Percentiles rank a stretch among this genome's conserved stretches.
Evolutionary conservation across 2,113 vertebrate genomes (phyloP).

Genomic region (Hippocampus mohnikei): DNA sequence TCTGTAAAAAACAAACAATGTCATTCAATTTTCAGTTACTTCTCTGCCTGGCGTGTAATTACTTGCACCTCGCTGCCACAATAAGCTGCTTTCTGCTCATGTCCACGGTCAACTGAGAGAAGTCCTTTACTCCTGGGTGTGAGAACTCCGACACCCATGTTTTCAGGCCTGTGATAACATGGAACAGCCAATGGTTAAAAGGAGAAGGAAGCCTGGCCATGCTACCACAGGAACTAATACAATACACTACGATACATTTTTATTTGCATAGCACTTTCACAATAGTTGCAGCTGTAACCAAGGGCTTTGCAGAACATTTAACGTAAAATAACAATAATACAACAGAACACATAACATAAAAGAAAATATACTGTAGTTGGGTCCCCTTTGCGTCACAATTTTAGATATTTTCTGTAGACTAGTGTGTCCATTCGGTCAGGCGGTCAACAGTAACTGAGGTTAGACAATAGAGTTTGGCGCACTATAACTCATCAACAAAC

Average conservation of each 20-base stretch:
- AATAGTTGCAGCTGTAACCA: no score
- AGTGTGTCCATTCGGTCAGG: neutral
- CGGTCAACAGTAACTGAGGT: neutral
- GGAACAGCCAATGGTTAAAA: neutral
- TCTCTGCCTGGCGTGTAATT: neutral
- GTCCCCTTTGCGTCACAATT: neutral
- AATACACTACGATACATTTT: no score
- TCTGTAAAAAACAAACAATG: slow-evolving; percentile 65
- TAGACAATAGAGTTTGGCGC: neutral
- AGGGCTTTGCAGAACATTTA: no score
- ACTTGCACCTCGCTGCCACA: slow-evolving; percentile 89
- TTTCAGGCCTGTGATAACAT: slow-evolving; percentile 75
- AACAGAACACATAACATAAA: neutral
- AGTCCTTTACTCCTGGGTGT: slow-evolving; percentile 84
- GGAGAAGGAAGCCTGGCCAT: neutral
- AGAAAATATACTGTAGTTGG: neutral
- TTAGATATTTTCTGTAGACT: neutral
- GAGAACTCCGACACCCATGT: slow-evolving; percentile 90
- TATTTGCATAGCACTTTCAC: no score
- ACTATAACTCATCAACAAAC: neutral
- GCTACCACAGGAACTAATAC: neutral
- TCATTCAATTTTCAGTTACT: neutral
- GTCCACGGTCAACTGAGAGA: slow-evolving; percentile 90
- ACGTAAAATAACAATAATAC: no score
- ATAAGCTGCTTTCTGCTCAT: slow-evolving; percentile 89